phyloP scores from a whole-genome alignment of 1,140 invertebrate genomes.

The Brachionus sp. region DNA sequence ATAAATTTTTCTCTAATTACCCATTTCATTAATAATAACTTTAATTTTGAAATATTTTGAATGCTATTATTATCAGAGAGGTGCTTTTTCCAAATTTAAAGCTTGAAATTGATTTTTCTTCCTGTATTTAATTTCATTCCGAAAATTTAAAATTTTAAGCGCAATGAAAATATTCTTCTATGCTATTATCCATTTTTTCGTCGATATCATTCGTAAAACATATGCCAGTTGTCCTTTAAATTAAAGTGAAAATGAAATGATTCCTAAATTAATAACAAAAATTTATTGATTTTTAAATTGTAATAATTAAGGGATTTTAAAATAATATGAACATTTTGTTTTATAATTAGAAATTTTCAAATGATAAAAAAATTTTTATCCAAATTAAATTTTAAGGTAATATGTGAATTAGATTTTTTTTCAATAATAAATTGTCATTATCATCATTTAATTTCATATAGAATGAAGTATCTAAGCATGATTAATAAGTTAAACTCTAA shows the following conservation, averaged over 20 bases:
- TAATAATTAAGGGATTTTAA: background rate
- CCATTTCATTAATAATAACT: background rate
- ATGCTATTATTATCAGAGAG: background rate
- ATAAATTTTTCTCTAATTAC: background rate
- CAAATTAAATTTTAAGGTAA: background rate
- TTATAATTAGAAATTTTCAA: background rate
- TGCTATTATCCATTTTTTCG: too few species aligned
- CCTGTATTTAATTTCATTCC: background rate
- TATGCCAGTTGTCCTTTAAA: background rate
- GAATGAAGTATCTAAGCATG: background rate
- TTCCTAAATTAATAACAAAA: background rate
- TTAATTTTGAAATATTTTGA: background rate
- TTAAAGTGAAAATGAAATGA: background rate
- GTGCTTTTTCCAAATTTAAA: background rate
- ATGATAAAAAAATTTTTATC: background rate
- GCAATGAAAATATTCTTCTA: background rate
- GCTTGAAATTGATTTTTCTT: background rate
- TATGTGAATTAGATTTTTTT: background rate
- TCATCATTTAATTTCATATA: background rate
- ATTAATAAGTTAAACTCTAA: background rate
- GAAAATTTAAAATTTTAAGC: background rate
- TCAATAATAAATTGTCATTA: background rate
- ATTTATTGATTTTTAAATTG: conserved; percentile 6
- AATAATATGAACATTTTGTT: background rate
- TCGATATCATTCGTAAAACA: background rate